phyloP scores from a whole-genome alignment of 2,888 invertebrate genomes.

The Mylabris sibirica region DNA sequence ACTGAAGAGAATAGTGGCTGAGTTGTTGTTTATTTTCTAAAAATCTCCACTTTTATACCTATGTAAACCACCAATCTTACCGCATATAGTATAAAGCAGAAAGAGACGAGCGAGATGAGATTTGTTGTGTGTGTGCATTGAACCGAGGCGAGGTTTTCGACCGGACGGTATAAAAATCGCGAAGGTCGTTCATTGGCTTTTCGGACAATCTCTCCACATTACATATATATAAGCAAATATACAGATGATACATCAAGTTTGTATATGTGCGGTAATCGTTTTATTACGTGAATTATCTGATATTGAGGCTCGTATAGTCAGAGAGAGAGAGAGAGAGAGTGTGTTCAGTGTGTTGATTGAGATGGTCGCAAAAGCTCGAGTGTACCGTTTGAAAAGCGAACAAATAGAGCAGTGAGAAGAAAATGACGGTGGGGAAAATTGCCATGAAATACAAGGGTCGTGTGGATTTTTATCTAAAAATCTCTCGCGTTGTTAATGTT shows the following conservation, averaged over 20 bases:
- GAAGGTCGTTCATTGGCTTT: constrained; percentile 37
- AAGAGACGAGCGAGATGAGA: not conserved
- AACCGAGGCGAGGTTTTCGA: constrained; percentile 35
- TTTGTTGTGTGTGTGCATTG: constrained; percentile 27
- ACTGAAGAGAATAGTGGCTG: not conserved
- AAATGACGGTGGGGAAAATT: not conserved
- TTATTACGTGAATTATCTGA: constrained; percentile 34
- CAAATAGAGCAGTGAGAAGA: not conserved
- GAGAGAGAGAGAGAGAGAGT: not conserved
- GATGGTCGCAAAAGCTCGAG: not conserved
- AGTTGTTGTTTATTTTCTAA: not conserved
- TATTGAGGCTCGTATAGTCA: constrained; percentile 2
- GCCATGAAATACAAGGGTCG: not conserved
- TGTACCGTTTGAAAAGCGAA: not conserved
- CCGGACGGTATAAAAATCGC: constrained; percentile 35
- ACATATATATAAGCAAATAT: not conserved
- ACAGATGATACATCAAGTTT: not conserved
- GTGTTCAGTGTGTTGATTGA: no score
- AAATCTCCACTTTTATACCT: not conserved
- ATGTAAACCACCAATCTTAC: not conserved
- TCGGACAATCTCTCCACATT: constrained; percentile 12
- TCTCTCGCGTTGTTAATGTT: constrained; percentile 3
- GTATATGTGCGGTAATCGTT: constrained; percentile 28
- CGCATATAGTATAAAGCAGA: not conserved
- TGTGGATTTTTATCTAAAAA: not conserved